Evolutionary conservation across 2,797 vertebrate genomes (phyloP).

Genomic region (Coendou prehensilis): DNA sequence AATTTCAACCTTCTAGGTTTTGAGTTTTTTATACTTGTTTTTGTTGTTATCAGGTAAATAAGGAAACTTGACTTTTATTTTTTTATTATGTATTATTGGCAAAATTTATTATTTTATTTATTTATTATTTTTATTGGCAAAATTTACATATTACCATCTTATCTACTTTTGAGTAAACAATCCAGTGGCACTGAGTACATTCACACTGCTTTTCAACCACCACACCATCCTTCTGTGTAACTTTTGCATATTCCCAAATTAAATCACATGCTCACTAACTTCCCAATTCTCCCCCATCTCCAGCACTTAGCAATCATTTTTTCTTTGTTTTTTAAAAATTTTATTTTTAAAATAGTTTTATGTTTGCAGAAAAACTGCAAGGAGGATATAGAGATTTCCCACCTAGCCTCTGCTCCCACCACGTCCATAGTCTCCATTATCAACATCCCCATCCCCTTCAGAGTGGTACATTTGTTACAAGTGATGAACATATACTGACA

Average conservation of each 20-base stretch:
- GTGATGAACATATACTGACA: neutral
- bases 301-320: neutral
- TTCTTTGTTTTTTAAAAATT: neutral
- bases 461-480: neutral
- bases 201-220: neutral
- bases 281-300: neutral
- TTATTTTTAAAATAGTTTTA: neutral
- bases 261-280: neutral
- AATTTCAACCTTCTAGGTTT: constrained; percentile 4
- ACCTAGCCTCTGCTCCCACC: neutral
- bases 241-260: neutral
- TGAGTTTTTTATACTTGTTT: neutral
- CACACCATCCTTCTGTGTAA: neutral
- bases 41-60: neutral
- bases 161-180: neutral
- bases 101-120: neutral
- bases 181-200: neutral
- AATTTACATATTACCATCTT: neutral
- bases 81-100: neutral
- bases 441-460: neutral
- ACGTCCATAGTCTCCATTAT: neutral
- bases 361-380: neutral
- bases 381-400: neutral
- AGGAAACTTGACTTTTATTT: neutral
- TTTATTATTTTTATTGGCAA: neutral